phyloP scores from a whole-genome alignment of 2,113 vertebrate genomes.

The Laterallus jamaicensis region DNA sequence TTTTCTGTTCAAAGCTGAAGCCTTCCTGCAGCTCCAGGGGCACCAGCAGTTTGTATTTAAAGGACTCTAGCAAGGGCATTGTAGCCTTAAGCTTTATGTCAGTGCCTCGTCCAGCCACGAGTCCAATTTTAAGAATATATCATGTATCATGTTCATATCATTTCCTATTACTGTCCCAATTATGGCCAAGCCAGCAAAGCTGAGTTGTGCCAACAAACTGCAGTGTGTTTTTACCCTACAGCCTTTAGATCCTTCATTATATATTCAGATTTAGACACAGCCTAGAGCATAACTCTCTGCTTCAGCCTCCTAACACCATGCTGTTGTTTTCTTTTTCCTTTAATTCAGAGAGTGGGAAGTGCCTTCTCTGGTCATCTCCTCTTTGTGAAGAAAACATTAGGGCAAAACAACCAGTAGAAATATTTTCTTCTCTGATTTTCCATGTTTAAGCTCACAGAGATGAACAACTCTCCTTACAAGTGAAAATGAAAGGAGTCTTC shows the following conservation, averaged over 20 bases:
- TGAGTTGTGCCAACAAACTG: not conserved
- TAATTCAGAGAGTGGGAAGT: not conserved
- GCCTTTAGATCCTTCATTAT: not conserved
- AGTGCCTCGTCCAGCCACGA: not conserved
- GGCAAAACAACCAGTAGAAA: not conserved
- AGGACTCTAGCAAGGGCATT: not conserved
- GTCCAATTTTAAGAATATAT: not conserved
- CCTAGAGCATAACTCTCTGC: not conserved
- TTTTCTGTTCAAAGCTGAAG: not conserved
- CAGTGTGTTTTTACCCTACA: not conserved
- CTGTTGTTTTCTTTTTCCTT: not conserved
- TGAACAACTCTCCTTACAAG: not conserved
- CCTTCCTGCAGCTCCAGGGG: not conserved
- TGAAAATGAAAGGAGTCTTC: not conserved
- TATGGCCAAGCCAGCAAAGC: not conserved
- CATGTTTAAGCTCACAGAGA: not conserved
- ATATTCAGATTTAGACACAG: not conserved
- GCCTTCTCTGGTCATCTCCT: not conserved
- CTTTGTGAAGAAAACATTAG: not conserved
- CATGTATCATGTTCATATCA: not conserved
- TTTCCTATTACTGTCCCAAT: constrained; percentile 18
- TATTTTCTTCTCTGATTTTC: not conserved
- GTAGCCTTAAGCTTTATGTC: not conserved
- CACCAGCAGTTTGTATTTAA: not conserved
- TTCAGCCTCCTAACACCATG: not conserved